Conservation (phyloP, 2,797 vertebrate species). For the Periparus ater region DNA sequence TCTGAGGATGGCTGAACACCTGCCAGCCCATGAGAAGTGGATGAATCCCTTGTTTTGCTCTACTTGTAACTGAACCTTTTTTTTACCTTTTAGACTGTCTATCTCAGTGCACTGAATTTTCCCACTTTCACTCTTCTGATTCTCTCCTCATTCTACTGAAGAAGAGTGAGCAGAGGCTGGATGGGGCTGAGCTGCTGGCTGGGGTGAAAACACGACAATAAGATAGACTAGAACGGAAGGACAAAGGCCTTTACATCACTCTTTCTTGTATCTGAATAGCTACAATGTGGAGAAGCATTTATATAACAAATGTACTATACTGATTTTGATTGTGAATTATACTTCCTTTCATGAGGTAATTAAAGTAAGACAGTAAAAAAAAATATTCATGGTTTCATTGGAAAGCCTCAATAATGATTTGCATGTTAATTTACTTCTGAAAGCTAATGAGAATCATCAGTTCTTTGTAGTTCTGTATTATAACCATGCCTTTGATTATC, state of each 20-base stretch:
- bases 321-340: neutral
- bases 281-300: neutral
- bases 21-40: neutral
- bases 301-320: neutral
- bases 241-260: neutral
- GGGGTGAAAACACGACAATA: neutral
- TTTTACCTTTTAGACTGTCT: neutral
- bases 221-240: neutral
- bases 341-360: neutral
- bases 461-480: conserved; percentile 7
- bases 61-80: rapidly evolving
- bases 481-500: neutral
- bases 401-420: neutral
- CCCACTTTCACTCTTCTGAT: neutral
- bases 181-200: neutral
- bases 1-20: neutral
- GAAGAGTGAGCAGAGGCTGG: rapidly evolving
- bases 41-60: neutral
- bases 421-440: neutral
- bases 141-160: neutral
- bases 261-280: neutral
- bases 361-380: neutral
- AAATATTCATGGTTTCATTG: neutral
- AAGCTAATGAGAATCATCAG: neutral
- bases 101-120: rapidly evolving